These are phyloP conservation scores for Drosophila albomicans DNA, from an alignment of 1,140 invertebrate genomes.

Conservation along the genomic window DNA sequence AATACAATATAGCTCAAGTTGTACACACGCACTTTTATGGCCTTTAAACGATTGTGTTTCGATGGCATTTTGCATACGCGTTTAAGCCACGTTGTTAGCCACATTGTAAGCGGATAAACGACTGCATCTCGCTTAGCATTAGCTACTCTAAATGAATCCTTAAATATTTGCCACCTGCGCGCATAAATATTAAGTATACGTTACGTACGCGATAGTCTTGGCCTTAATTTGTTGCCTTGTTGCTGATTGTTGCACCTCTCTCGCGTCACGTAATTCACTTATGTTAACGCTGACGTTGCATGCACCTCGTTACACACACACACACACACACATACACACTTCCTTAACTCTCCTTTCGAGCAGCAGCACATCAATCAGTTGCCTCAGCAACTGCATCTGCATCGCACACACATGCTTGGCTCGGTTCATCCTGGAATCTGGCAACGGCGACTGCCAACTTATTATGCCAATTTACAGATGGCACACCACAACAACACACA, in stretches of 20 bases:
- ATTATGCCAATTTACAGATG: conserved; percentile 67
- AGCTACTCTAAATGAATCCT: not conserved
- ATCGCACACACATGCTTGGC: conserved; percentile 1
- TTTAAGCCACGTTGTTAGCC: not conserved
- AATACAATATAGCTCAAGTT: not conserved
- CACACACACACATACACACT: not conserved
- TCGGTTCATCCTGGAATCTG: conserved; percentile 27
- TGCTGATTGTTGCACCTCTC: not conserved
- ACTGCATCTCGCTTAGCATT: not conserved
- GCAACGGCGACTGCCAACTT: conserved; percentile 47
- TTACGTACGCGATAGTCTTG: not conserved
- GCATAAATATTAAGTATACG: too few relatives aligned
- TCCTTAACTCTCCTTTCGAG: not conserved
- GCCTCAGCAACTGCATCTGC: conserved; percentile 13
- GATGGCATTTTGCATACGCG: not conserved
- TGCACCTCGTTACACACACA: too few relatives aligned
- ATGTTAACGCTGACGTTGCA: conserved; percentile 40
- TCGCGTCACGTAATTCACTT: conserved; percentile 30
- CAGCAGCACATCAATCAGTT: conserved; percentile 38
- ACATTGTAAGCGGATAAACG: conserved; percentile 5
- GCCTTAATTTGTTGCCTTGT: not conserved
- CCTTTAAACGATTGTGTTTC: not conserved
- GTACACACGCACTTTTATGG: conserved; percentile 2
- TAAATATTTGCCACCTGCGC: not conserved
- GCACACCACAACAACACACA: conserved; percentile 25